Base-by-base conservation (phyloP, 2,797 vertebrate genomes). In the Cyprinella venusta region DNA sequence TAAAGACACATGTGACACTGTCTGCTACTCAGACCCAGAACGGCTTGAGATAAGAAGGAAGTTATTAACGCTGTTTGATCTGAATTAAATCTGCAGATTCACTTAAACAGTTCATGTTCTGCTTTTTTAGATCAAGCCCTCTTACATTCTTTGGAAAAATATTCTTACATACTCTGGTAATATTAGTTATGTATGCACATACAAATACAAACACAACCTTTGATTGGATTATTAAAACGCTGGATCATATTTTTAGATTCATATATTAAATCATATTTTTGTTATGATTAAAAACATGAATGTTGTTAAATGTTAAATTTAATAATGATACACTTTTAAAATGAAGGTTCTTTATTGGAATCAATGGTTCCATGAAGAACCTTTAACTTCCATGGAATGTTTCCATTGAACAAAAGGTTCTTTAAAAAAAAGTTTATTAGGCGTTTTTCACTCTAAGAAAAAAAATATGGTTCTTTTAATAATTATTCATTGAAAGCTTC, bases 1-100 rank as follows among this genome's bases (percentile, higher is more conserved):
- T 86, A 81, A 76, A 86, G 40, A 21, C 67, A 81, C 86, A 85
- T 79, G 81, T 87, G 86, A 89, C 80, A 26, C 19, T 5, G 16
- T 12, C 33, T 48, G 61, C 69, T 40, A 45, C 70, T 75, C 15
- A 68, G 19, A 71, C 45, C 74, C 30, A 68, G 33, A 54, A 64
- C 40, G 18, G 52, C 38, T 67, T 70, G 30, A 80, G 80, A 38
- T 8, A 38, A 87, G 67, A 67, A 36, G 61, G 69, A 59, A 21
- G 7, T 74, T 45, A 77, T 68, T 83, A 77, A 30, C n/a, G 24
- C 45, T 19, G 59, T 64, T 56, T 24, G 65, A 74, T 83, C 26
- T 42, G 33, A 56, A n/a, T 38, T 74, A 38, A 70, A 42, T 70
- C 52, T 42, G 24, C 15, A 19, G 8, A 42, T 45, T 61, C 5